A percentile compares a stretch with the other conserved stretches of the same genome.
Evolutionary conservation across 2,888 invertebrate genomes (phyloP).

Genomic region (Maniola hyperantus): DNA sequence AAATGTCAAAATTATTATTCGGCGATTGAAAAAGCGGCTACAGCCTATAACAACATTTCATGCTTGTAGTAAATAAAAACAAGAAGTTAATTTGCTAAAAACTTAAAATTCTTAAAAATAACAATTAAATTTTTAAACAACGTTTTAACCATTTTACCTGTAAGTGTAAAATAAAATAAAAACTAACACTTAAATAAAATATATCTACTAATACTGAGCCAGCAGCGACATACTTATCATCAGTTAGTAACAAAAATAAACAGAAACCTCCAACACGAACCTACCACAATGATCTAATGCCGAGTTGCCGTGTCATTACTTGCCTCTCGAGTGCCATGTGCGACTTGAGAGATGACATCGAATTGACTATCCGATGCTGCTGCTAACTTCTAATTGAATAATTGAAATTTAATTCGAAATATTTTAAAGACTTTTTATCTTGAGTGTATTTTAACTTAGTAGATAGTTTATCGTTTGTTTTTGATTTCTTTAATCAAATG

Average conservation of each 20-base stretch:
- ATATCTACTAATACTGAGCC: background rate
- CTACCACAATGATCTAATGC: slow-evolving; percentile 34
- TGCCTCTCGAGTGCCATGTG: slow-evolving; percentile 41
- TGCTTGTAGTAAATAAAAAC: too few relatives aligned
- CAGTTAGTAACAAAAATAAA: slow-evolving; percentile 27
- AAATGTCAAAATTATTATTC: too few relatives aligned
- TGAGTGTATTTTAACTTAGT: background rate
- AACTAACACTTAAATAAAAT: background rate
- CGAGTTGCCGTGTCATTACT: slow-evolving; percentile 68
- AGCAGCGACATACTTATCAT: slow-evolving; percentile 8
- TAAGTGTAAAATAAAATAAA: background rate
- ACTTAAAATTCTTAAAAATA: too few relatives aligned
- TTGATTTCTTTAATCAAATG: background rate
- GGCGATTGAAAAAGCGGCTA: too few relatives aligned
- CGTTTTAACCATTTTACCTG: too few relatives aligned
- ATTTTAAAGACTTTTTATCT: slow-evolving; percentile 1
- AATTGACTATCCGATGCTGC: slow-evolving; percentile 27
- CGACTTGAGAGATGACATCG: slow-evolving; percentile 39
- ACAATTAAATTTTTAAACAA: too few relatives aligned
- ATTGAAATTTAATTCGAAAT: slow-evolving; percentile 24
- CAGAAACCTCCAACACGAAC: slow-evolving; percentile 25
- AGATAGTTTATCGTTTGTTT: background rate
- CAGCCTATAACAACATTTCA: too few relatives aligned
- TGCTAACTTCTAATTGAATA: slow-evolving; percentile 28
- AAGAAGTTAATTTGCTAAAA: too few relatives aligned